Percentiles rank a stretch among this genome's conserved stretches.
phyloP scores from a whole-genome alignment of 2,888 invertebrate species.

The Leptothorax acervorum region DNA sequence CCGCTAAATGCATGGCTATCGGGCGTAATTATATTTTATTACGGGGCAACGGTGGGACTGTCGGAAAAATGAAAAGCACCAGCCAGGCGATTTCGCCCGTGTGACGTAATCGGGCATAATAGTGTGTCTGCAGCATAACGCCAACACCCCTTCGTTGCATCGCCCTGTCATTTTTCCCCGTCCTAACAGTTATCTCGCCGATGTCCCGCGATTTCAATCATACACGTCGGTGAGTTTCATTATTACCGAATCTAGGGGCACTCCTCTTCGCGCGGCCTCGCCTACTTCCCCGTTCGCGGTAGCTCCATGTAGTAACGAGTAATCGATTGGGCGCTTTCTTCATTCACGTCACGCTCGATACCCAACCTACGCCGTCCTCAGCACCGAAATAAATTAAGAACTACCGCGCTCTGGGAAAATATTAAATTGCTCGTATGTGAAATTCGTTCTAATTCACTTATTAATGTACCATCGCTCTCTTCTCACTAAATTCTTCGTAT shows the following conservation, averaged over 20 bases:
- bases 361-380: constrained; percentile 56
- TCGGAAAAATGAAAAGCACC: constrained; percentile 44
- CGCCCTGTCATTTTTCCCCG: constrained; percentile 63
- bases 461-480: not conserved
- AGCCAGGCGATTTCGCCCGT: constrained; percentile 58
- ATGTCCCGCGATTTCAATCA: constrained; percentile 82
- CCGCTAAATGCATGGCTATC: constrained; percentile 35
- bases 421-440: not conserved
- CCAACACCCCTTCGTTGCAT: constrained; percentile 57
- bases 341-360: constrained; percentile 63
- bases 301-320: constrained; percentile 71
- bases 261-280: constrained; percentile 66
- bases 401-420: constrained; percentile 34
- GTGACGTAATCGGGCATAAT: constrained; percentile 75
- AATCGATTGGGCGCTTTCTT: constrained; percentile 74
- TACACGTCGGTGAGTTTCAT: constrained; percentile 83
- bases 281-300: constrained; percentile 58
- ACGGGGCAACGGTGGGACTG: not conserved
- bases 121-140: constrained; percentile 60
- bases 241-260: constrained; percentile 82
- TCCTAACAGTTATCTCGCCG: constrained; percentile 72
- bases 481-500: not conserved
- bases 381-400: constrained; percentile 75
- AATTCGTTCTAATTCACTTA: not conserved
- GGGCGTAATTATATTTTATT: constrained; percentile 30